phyloP scores from a whole-genome alignment of 2,888 invertebrate genomes.

The Lordiphosa andalusiaca region DNA sequence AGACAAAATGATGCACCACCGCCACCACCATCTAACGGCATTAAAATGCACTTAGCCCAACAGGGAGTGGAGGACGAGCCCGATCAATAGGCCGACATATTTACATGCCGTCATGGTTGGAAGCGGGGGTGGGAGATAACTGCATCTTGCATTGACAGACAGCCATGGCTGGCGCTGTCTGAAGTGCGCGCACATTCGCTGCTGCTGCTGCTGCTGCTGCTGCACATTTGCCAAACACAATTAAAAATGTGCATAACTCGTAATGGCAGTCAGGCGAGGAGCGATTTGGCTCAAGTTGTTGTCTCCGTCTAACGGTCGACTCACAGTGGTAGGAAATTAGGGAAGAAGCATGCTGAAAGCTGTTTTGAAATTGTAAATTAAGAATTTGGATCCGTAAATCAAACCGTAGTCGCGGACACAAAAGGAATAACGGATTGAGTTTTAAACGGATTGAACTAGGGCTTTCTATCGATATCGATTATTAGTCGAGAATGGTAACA shows the following conservation, averaged over 20 bases:
- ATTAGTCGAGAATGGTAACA: too few species aligned
- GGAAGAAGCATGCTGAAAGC: too few species aligned
- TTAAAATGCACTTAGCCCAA: constrained; percentile 39
- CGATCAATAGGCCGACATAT: constrained; percentile 34
- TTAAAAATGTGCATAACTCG: constrained; percentile 69
- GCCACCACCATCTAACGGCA: constrained; percentile 38
- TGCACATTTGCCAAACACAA: constrained; percentile 65
- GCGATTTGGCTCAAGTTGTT: constrained; percentile 58
- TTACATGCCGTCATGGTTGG: constrained; percentile 27
- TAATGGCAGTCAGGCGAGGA: constrained; percentile 27
- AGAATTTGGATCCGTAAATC: too few species aligned
- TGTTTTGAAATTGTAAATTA: too few species aligned
- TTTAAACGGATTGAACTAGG: too few species aligned
- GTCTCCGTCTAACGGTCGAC: constrained; percentile 49
- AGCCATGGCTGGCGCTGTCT: constrained; percentile 20
- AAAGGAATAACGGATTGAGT: too few species aligned
- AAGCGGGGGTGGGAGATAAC: constrained; percentile 2
- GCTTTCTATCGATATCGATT: too few species aligned
- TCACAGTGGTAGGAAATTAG: constrained; percentile 1
- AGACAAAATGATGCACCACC: not conserved
- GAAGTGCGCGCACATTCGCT: constrained; percentile 35
- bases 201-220: constrained; percentile 7
- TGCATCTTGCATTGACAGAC: constrained; percentile 31
- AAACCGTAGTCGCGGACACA: too few species aligned
- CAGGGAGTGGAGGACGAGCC: constrained; percentile 23